Conservation (phyloP, 2,888 invertebrate genomes). For the Heliconius sara region DNA sequence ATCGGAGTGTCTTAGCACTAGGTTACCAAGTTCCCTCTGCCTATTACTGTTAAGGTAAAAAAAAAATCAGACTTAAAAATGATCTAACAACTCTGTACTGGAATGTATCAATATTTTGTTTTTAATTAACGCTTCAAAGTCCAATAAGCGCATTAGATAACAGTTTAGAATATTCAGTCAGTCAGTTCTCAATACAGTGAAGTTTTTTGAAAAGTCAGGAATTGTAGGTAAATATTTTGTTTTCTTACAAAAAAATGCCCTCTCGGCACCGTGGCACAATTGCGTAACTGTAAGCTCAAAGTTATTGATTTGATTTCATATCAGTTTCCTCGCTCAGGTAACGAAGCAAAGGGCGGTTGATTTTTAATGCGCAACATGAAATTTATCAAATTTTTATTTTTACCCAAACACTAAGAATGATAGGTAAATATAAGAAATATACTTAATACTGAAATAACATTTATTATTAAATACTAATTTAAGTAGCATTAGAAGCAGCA, state of each 20-base stretch:
- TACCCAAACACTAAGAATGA: too few relatives aligned
- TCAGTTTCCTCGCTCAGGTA: too few relatives aligned
- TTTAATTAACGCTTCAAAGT: conserved; percentile 33
- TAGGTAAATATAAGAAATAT: too few relatives aligned
- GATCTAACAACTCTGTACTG: neutral
- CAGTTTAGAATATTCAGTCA: neutral
- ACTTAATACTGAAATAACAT: too few relatives aligned
- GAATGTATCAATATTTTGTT: neutral
- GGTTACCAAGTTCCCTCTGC: too few relatives aligned
- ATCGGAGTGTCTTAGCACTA: too few relatives aligned
- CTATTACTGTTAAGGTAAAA: neutral
- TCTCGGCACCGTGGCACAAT: neutral
- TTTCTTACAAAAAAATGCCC: neutral
- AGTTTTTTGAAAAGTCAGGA: neutral
- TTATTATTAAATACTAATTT: neutral
- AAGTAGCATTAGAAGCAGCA: neutral
- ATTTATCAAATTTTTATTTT: too few relatives aligned
- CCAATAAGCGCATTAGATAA: neutral
- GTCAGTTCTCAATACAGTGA: neutral
- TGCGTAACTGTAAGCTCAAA: too few relatives aligned
- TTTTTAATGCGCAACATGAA: too few relatives aligned
- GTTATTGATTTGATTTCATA: too few relatives aligned
- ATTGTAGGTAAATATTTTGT: neutral
- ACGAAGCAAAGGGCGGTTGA: too few relatives aligned
- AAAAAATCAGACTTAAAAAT: neutral